phyloP scores from a whole-genome alignment of 2,888 invertebrate species.

The Cantharis rufa region DNA sequence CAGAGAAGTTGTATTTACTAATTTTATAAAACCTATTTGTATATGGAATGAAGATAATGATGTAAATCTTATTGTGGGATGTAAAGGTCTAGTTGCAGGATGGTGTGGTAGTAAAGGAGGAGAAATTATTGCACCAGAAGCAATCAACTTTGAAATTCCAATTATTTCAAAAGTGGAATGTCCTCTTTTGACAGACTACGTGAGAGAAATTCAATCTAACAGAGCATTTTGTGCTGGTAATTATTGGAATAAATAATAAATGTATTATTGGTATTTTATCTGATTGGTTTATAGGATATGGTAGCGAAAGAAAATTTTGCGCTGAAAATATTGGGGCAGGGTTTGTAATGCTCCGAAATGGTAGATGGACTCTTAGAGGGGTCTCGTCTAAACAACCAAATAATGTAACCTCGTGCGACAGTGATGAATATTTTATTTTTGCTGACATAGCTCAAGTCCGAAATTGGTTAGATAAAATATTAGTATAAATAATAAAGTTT shows the following conservation, averaged over 20 bases:
- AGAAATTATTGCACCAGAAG: conserved; percentile 55
- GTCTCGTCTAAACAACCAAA: conserved; percentile 57
- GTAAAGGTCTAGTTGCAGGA: conserved; percentile 60
- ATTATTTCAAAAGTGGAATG: conserved; percentile 46
- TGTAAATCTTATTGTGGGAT: conserved; percentile 46
- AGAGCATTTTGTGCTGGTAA: conserved; percentile 68
- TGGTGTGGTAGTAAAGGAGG: conserved; percentile 62
- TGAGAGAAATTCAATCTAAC: conserved; percentile 48
- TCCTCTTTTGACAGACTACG: conserved; percentile 56
- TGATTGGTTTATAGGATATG: conserved; percentile 52
- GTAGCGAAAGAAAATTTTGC: conserved; percentile 60
- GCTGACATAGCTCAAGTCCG: conserved; percentile 66
- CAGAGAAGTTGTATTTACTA: conserved; percentile 57
- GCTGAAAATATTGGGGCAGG: conserved; percentile 65
- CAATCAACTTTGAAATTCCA: conserved; percentile 54
- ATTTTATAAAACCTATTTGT: conserved; percentile 64
- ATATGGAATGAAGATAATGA: conserved; percentile 62
- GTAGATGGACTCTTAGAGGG: conserved; percentile 58
- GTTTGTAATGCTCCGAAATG: conserved; percentile 54
- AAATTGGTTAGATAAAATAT: conserved; percentile 55
- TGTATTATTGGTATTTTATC: neutral
- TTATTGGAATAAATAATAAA: neutral
- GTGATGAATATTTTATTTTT: conserved; percentile 66
- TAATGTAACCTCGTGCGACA: conserved; percentile 59
- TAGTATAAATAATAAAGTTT: neutral